Conservation (phyloP, 2,797 vertebrate species). For the Hoplostethus atlanticus region DNA sequence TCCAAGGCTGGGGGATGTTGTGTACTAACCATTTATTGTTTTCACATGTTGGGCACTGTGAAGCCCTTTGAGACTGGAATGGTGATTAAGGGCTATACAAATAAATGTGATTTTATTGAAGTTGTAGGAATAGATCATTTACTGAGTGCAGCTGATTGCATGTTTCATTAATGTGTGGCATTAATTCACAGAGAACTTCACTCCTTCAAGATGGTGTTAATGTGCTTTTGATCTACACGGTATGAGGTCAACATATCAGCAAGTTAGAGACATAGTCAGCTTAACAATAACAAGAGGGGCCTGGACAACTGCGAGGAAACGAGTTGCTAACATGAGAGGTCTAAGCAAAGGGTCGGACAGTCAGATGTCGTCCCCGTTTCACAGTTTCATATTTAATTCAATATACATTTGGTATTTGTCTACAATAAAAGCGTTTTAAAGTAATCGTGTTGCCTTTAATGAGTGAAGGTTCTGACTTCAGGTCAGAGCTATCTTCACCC, state of each 20-base stretch:
- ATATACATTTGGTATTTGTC: constrained; percentile 12
- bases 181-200: neutral
- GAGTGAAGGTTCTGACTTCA: constrained; percentile 27
- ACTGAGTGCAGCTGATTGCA: neutral
- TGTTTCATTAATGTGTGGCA: neutral
- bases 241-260: constrained; percentile 11
- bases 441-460: constrained; percentile 36
- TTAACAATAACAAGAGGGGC: neutral
- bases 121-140: no score
- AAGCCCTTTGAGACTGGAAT: no score
- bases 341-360: neutral
- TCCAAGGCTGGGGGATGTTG: no score
- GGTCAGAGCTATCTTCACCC: constrained; percentile 57
- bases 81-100: no score
- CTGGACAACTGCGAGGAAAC: neutral
- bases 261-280: neutral
- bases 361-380: neutral
- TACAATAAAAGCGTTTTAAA: constrained; percentile 34
- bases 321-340: neutral
- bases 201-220: constrained; percentile 11
- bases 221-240: neutral
- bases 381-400: neutral
- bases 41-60: no score
- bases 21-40: no score
- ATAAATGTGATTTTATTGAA: no score